phyloP scores from a whole-genome alignment of 2,797 vertebrate genomes.

The Rhinoraja longicauda region DNA sequence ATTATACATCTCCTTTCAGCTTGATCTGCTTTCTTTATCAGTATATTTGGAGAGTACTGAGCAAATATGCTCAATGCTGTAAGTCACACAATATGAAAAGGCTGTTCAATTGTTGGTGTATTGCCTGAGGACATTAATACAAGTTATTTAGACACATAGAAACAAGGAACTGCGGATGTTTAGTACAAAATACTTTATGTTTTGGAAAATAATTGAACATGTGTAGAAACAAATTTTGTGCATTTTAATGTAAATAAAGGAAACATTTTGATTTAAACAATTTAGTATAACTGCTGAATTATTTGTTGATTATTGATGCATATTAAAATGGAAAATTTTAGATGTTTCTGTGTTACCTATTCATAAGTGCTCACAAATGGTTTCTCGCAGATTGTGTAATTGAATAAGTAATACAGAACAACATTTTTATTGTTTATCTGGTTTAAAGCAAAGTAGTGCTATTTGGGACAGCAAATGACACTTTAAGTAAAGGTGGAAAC shows the following conservation, averaged over 20 bases:
- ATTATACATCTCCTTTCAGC: neutral
- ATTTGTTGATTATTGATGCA: neutral
- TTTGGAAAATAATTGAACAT: neutral
- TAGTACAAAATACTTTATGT: too few species aligned
- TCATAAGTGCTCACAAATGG: neutral
- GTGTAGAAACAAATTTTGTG: neutral
- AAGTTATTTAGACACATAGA: too few species aligned
- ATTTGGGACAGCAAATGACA: constrained; percentile 44
- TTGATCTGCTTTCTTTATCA: constrained; percentile 23
- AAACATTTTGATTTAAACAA: neutral
- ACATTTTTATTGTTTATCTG: neutral
- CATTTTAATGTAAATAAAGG: neutral
- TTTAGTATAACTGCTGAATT: neutral
- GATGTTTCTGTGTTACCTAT: neutral
- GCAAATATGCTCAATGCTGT: neutral
- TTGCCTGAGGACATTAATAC: neutral
- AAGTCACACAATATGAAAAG: too few species aligned
- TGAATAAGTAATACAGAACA: neutral
- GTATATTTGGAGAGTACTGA: neutral
- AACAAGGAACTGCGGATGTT: too few species aligned
- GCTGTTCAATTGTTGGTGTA: neutral
- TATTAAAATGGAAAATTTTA: neutral
- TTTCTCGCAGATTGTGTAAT: neutral
- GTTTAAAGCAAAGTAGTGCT: neutral
- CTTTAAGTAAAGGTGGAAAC: neutral